Percentiles rank a stretch among this genome's conserved stretches.
Conservation (phyloP, 2,888 invertebrate species). For the Nymphalis polychloros region DNA sequence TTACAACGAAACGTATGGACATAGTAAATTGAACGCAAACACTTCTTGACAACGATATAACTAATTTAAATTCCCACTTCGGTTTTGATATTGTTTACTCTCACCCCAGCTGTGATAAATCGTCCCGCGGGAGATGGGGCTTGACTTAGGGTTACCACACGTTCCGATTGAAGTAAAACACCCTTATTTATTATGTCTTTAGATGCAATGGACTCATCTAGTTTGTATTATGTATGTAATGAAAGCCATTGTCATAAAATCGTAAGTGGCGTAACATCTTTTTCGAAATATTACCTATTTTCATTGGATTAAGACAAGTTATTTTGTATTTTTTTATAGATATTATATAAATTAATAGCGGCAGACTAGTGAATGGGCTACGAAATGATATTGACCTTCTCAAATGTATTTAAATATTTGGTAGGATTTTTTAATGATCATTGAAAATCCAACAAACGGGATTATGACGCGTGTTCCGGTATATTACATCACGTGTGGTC, state of each 20-base stretch:
- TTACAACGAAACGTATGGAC: too few species aligned
- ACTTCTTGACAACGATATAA: slow-evolving; percentile 31
- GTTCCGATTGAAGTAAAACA: neutral
- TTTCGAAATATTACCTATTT: too few species aligned
- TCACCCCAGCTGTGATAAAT: slow-evolving; percentile 49
- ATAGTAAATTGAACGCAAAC: neutral
- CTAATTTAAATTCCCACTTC: slow-evolving; percentile 48
- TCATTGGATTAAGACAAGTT: too few species aligned
- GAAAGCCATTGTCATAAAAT: too few species aligned
- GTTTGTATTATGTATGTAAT: neutral
- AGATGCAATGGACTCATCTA: neutral
- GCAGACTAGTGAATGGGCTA: too few species aligned
- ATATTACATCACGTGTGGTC: neutral
- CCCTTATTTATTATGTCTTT: too few species aligned
- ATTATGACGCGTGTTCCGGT: neutral
- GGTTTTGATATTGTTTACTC: slow-evolving; percentile 46
- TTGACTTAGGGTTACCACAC: slow-evolving; percentile 17
- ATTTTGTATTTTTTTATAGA: neutral
- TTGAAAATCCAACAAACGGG: too few species aligned
- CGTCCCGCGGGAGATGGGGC: slow-evolving; percentile 38
- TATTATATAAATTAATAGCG: neutral
- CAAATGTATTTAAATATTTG: too few species aligned
- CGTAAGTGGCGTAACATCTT: too few species aligned
- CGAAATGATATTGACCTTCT: too few species aligned
- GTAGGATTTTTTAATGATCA: too few species aligned